A percentile compares a stretch with the other conserved stretches of the same genome.
Conservation (phyloP, 2,797 vertebrate species). For the Cephalopachus bancanus region DNA sequence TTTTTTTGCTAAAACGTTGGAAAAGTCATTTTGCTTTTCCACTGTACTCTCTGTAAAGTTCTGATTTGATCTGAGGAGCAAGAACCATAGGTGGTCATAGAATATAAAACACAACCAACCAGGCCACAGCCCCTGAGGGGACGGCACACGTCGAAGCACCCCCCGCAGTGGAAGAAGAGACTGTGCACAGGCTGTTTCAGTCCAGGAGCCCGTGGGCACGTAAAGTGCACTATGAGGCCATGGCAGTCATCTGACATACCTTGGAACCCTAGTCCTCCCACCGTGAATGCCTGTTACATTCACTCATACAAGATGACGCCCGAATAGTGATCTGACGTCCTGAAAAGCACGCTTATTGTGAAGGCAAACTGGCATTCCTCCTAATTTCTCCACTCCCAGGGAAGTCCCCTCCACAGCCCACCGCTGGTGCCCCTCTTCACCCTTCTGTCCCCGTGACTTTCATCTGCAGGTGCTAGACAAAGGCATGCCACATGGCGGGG, state of each 20-base stretch:
- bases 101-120: slow-evolving; percentile 1
- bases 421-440: background rate
- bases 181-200: background rate
- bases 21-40: slow-evolving; percentile 11
- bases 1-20: slow-evolving; percentile 42
- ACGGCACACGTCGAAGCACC: accelerated
- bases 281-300: background rate
- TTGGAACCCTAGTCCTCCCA: background rate
- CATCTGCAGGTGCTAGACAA: background rate
- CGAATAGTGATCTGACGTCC: background rate
- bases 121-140: background rate
- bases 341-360: slow-evolving; percentile 1
- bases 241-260: background rate
- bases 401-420: background rate
- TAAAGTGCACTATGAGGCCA: background rate
- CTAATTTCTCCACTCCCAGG: background rate
- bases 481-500: background rate
- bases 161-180: background rate
- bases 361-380: slow-evolving; percentile 27
- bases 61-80: background rate
- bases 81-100: background rate
- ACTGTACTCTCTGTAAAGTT: background rate
- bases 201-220: background rate
- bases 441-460: background rate
- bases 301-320: background rate